Conservation (phyloP, 2,113 vertebrate genomes). For the Mirounga angustirostris region DNA sequence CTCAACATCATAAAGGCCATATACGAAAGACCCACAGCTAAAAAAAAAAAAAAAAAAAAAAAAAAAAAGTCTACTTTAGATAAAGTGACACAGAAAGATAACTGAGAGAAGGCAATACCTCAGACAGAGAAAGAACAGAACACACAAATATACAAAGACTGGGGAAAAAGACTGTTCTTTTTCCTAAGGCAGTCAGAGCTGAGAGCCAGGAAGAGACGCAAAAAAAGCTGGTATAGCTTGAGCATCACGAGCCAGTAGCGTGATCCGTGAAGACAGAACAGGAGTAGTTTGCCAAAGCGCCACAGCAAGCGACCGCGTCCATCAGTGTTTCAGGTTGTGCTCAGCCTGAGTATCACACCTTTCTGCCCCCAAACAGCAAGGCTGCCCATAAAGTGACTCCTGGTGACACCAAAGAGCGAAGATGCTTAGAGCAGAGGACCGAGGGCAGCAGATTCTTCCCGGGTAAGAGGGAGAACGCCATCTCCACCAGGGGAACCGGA, state of each 20-base stretch:
- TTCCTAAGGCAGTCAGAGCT: background rate
- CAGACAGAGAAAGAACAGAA: background rate
- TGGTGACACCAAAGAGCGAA: background rate
- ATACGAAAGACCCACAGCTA: background rate
- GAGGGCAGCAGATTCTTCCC: background rate
- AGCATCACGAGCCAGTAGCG: accelerated
- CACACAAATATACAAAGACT: background rate
- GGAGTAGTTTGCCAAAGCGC: background rate
- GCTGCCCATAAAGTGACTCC: background rate
- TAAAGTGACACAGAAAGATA: background rate
- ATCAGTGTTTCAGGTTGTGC: background rate
- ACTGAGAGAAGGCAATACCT: background rate
- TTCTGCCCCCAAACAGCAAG: background rate
- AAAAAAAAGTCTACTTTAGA: background rate
- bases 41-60: background rate
- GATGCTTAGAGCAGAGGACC: background rate
- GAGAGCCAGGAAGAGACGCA: accelerated
- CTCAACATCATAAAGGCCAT: background rate
- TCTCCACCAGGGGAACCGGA: background rate
- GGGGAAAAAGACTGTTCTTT: accelerated
- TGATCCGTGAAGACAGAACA: background rate
- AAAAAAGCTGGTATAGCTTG: background rate
- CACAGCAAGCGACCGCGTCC: background rate
- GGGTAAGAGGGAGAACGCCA: background rate
- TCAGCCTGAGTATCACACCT: background rate